phyloP scores from a whole-genome alignment of 1,140 invertebrate genomes.

The Brachionus angularis region DNA sequence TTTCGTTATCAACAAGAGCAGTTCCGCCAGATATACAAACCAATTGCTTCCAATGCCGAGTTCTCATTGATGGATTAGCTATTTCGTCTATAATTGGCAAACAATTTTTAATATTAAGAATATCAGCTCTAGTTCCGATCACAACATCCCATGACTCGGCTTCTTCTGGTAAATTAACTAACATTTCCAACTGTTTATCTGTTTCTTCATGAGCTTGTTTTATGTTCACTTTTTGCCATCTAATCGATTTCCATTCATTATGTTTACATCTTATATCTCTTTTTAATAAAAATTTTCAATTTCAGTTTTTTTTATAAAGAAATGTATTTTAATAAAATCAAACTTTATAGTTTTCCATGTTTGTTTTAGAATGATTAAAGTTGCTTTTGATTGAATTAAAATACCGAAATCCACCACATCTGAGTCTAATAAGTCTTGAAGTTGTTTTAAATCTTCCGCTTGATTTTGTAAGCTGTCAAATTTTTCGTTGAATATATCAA shows the following conservation, averaged over 20 bases:
- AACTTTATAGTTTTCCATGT: constrained; percentile 56
- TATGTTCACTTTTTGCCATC: constrained; percentile 58
- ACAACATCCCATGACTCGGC: constrained; percentile 55
- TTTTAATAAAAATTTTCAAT: not conserved
- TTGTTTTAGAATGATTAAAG: constrained; percentile 53
- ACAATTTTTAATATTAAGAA: constrained; percentile 54
- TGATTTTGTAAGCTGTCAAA: constrained; percentile 46
- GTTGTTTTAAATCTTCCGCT: constrained; percentile 53
- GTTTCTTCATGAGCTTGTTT: constrained; percentile 53
- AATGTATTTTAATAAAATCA: too few species aligned
- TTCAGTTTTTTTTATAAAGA: not conserved
- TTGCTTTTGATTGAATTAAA: constrained; percentile 49
- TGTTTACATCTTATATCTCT: constrained; percentile 55
- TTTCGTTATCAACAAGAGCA: constrained; percentile 55
- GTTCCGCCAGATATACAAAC: constrained; percentile 55
- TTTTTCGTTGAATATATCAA: constrained; percentile 52
- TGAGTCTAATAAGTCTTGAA: constrained; percentile 56
- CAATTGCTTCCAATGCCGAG: constrained; percentile 57
- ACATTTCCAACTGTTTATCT: constrained; percentile 53
- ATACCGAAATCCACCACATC: constrained; percentile 55
- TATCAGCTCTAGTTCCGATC: constrained; percentile 53
- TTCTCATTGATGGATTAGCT: constrained; percentile 57
- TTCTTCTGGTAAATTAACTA: constrained; percentile 52
- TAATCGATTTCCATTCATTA: constrained; percentile 55
- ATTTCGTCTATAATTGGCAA: constrained; percentile 57